phyloP scores from a whole-genome alignment of 2,113 vertebrate genomes.

The Camelus dromedarius region DNA sequence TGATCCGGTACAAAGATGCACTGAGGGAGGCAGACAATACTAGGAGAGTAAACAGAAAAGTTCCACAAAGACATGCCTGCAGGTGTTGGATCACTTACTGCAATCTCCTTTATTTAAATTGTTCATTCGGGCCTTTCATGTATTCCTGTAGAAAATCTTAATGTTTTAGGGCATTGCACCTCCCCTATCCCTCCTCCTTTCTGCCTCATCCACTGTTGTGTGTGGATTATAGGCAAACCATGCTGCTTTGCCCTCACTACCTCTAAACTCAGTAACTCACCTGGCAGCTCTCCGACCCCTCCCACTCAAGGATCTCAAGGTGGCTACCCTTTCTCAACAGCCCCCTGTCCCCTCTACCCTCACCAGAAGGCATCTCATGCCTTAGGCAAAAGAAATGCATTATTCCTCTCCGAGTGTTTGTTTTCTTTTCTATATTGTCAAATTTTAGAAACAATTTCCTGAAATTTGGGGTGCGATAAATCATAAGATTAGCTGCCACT shows the following conservation, averaged over 20 bases:
- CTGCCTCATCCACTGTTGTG: not conserved
- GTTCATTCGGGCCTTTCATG: not conserved
- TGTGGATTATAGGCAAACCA: not conserved
- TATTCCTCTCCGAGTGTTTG: not conserved
- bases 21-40: not conserved
- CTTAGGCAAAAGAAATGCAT: not conserved
- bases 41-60: accelerated
- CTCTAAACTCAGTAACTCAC: not conserved
- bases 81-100: not conserved
- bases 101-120: not conserved
- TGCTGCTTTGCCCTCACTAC: not conserved
- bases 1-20: not conserved
- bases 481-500: not conserved
- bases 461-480: not conserved
- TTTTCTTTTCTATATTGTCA: not conserved
- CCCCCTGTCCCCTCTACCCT: not conserved
- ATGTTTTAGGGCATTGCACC: not conserved
- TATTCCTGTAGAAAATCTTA: not conserved
- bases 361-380: not conserved
- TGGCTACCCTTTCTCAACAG: too few relatives aligned
- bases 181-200: not conserved
- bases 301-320: not conserved
- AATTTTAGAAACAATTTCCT: not conserved
- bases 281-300: not conserved
- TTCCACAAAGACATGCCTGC: not conserved